Base-by-base conservation (phyloP, 1,140 invertebrate species). In the Danaus plexippus region DNA sequence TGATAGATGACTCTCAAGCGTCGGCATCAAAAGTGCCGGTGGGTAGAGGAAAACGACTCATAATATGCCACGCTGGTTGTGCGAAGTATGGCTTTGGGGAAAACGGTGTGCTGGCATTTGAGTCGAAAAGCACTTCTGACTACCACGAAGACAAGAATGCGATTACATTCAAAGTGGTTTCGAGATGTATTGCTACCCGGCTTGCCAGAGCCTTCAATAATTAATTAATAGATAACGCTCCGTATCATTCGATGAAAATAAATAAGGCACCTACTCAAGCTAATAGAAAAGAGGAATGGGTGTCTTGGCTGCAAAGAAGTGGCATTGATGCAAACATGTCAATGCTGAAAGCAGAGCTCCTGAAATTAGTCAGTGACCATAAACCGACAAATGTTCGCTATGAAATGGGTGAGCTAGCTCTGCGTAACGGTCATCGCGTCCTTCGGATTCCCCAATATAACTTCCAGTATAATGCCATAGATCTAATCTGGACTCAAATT, bases 11-110 rank as follows among this genome's bases (percentile, higher is more conserved):
- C 44, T 61, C 49, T 13, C 11, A 15, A 49, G 52, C 49, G 7
- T 66, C 69, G 0, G 56, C 59, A 0, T 54, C 55, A 10, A 63
- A 60, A 59, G 62, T 71, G 9, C 55, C 61, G 46, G 40, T 57
- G 22, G 61, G 64, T 11, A 69, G 66, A 61, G 61, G 61, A 6
- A 44, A 12, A 42, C 46, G 59, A 32, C 55, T 69, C 9, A 66
- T 69, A 48, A 67, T 69, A 53, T 63, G 55, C 42, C 66, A 69
- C 52, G 69, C 65, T 8, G 65, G 60, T 11, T 45, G 48, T 42
- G 56, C 55, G 8, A 46, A 53, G 15, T 44, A 56, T 41, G 53
- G 53, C 41, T 54, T 54, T 46, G 53, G 47, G 45, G 45, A 41
- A 41, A 47, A 54, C 32, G 53, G 18, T 40, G 47, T 54, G 42